Evolutionary conservation across 2,888 invertebrate species (phyloP), one percentile per base, ranked within the genome.

Genomic region (Eremobia ochroleuca): DNA sequence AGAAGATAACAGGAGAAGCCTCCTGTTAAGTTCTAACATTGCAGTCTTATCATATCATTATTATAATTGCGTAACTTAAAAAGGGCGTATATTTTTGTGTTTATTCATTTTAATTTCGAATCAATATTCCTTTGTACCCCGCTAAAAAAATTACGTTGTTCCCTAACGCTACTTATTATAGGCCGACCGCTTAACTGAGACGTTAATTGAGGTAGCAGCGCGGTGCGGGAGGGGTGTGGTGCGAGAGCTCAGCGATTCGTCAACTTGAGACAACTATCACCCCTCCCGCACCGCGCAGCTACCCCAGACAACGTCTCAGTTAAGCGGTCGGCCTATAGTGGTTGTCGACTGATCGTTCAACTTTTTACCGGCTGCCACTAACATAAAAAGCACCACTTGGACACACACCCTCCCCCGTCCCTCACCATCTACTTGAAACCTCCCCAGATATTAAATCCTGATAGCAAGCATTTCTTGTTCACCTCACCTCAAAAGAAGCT

Each of bases 381-480:
- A 77, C 76, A 68, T 73, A 76, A 75, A 80, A 77, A 73, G 52
- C 52, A 59, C 49, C 72, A 73, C 69, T 86, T 79, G 13, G 13
- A 55, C 25, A 34, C 79, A 46, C 37, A 5, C 5, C 46, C 3
- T 18, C 18, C 64, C 37, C 18, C 25, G 25, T 5, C 64, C 13
- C 43, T 34, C 40, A 13, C 49, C 34, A 34, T 25, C 67, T 58
- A 71, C 75, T 71, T 74, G 76, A 73, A 79, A 28, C 70, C 64
- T 40, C 58, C 72, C 28, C 31, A 58, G 61, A 79, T 75, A 84
- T 84, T 85, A 85, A 77, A 85, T 77, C 73, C 73, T 72, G 71
- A 86, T 79, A 81, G 65, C 66, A 67, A 84, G 58, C 52, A 72
- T 77, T 85, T 76, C 40, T 61, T 66, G 65, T 62, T 75, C 73